Percentiles rank a stretch among this genome's conserved stretches.
Conservation (phyloP, 1,140 invertebrate species). For the Drosophila tristis region DNA sequence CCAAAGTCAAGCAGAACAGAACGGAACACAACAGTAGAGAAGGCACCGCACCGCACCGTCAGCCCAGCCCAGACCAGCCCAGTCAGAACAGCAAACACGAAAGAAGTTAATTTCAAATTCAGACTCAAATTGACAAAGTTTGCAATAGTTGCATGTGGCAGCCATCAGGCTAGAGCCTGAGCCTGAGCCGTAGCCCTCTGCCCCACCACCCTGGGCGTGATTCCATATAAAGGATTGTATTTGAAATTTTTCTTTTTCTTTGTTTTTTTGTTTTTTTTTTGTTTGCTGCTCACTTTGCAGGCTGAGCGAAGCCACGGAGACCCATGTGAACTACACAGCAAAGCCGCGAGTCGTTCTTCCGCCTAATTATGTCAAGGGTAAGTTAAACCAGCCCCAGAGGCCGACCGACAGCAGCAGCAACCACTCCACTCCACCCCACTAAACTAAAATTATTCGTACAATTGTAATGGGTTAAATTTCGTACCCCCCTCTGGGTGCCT, state of each 20-base stretch:
- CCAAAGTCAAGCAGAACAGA: conserved; percentile 4
- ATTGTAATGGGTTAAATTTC: conserved; percentile 19
- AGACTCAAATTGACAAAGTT: conserved; percentile 82
- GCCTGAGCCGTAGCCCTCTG: neutral
- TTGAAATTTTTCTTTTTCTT: conserved; percentile 43
- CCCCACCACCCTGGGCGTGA: neutral
- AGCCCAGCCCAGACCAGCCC: neutral
- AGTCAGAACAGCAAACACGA: conserved; percentile 52
- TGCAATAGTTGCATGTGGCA: conserved; percentile 63
- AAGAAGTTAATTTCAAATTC: conserved; percentile 75
- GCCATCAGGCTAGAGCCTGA: conserved; percentile 17
- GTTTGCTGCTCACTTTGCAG: conserved; percentile 64
- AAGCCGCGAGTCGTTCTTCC: conserved; percentile 88
- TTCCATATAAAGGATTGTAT: conserved; percentile 29
- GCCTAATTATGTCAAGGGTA: conserved; percentile 90
- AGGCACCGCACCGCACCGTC: conserved; percentile 20
- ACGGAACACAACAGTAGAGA: neutral
- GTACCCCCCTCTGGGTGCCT: conserved; percentile 36
- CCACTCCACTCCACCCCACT: neutral
- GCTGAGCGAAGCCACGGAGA: conserved; percentile 84
- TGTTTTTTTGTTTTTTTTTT: conserved; percentile 29
- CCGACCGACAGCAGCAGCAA: neutral
- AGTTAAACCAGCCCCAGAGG: conserved; percentile 45
- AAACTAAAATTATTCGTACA: conserved; percentile 10
- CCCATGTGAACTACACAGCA: conserved; percentile 87